Evolutionary conservation across 2,113 vertebrate genomes (phyloP).

Genomic region (Patagioenas fasciata): DNA sequence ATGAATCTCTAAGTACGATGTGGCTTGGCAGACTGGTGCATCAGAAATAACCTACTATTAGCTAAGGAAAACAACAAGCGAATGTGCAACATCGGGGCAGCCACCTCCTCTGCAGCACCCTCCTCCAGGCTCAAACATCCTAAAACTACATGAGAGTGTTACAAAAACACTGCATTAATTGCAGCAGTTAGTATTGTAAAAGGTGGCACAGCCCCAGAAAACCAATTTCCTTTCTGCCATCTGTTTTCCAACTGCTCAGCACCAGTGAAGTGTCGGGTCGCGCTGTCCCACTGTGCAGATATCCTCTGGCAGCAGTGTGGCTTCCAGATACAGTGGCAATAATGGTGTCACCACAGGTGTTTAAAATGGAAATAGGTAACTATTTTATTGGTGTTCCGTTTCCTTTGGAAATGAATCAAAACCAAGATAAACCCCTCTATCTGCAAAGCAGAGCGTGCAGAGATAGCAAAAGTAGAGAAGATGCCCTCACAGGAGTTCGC

Average conservation of each 20-base stretch:
- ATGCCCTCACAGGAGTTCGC: not conserved
- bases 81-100: not conserved
- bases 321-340: not conserved
- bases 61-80: not conserved
- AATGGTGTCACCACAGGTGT: rapidly evolving
- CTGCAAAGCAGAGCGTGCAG: not conserved
- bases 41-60: not conserved
- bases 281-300: not conserved
- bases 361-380: not conserved
- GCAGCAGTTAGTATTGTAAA: not conserved
- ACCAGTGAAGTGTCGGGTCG: rapidly evolving
- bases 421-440: not conserved
- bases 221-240: not conserved
- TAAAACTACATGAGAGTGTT: not conserved
- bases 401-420: not conserved
- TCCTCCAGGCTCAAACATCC: not conserved
- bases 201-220: not conserved
- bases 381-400: not conserved
- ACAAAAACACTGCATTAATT: not conserved
- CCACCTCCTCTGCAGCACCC: not conserved
- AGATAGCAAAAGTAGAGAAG: not conserved
- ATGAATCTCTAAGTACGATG: not conserved
- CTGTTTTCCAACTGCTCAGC: not conserved
- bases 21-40: not conserved
- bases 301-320: not conserved